Conservation (phyloP, 2,113 vertebrate species). For the Cynoglossus semilaevis region DNA sequence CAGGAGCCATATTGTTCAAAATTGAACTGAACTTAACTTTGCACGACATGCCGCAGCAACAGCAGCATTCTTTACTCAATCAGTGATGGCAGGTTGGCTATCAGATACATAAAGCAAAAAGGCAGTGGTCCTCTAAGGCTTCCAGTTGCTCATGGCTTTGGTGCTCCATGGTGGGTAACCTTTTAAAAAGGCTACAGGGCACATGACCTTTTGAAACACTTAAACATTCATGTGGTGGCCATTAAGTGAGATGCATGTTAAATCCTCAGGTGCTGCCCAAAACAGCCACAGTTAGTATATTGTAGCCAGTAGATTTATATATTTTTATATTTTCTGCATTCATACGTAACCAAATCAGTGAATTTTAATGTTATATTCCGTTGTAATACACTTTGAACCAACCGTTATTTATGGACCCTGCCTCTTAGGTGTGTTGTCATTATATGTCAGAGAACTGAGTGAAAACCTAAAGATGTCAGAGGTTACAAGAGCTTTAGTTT, state of each 20-base stretch:
- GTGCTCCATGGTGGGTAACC: slow-evolving; percentile 48
- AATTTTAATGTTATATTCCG: not conserved
- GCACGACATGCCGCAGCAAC: too few species aligned
- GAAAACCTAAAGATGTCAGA: slow-evolving; percentile 39
- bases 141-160: slow-evolving; percentile 35
- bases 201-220: slow-evolving; percentile 63
- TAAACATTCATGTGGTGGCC: slow-evolving; percentile 54
- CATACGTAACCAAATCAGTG: slow-evolving; percentile 25
- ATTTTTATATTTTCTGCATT: slow-evolving; percentile 21
- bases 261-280: slow-evolving; percentile 39
- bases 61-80: slow-evolving; percentile 23
- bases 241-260: slow-evolving; percentile 57
- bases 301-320: slow-evolving; percentile 42
- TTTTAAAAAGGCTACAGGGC: slow-evolving; percentile 58
- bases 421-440: slow-evolving; percentile 44
- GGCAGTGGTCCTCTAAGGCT: slow-evolving; percentile 20
- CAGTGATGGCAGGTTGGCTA: slow-evolving; percentile 16
- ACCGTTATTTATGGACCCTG: slow-evolving; percentile 9
- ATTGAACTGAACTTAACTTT: too few species aligned
- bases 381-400: too few species aligned
- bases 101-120: slow-evolving; percentile 27
- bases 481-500: slow-evolving; percentile 44
- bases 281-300: slow-evolving; percentile 1
- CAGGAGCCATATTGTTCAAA: too few species aligned
- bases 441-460: slow-evolving; percentile 33